Evolutionary conservation across 2,797 vertebrate genomes (phyloP), one percentile per base, ranked within the genome.

Genomic region (Leuciscus waleckii): DNA sequence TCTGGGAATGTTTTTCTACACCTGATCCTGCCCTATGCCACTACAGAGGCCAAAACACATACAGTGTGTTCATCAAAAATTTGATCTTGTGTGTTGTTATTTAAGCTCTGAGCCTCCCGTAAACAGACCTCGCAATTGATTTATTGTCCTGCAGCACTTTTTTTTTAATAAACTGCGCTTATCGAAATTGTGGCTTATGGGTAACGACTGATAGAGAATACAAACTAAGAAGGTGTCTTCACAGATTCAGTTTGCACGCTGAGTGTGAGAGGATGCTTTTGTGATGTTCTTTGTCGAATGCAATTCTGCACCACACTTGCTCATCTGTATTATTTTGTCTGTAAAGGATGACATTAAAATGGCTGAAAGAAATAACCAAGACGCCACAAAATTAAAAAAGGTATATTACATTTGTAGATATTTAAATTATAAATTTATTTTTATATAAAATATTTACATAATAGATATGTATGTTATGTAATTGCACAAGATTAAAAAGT

Each of bases 101-200:
- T 56, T 41, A 37, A 83, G 29, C 41, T 75, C 6, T 32, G 46
- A 77, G 51, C 65, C 49, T 84, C 11, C 7, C 17, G 75, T 23
- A 77, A 69, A 78, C 49, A 84, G 46, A 84, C 43, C 35, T 35
- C 5, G 0, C 23, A 7, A 77, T 23, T 84, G 63, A 84, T 77
- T 77, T 56, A 68, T 32, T 56, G 17, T 84, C 61, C 46, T 32
- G 7, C 7, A 54, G 46, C 10, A 68, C 3, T 37, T 10, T 70
- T 71, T 76, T 76, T 74, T 73, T 75, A 43, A 74, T 83, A 75
- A 75, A 61, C 56, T 13, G 56, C 14, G 51, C 29, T 37, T 76
- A 83, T 74, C 23, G 56, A 75, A 26, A 75, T 10, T 65, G 56
- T 37, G 49, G 37, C 32, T 82, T 63, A 19, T 56, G 32, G 74